These are phyloP conservation scores for Leiothrix lutea DNA, from an alignment of 2,113 vertebrate genomes.

Conservation along the genomic window DNA sequence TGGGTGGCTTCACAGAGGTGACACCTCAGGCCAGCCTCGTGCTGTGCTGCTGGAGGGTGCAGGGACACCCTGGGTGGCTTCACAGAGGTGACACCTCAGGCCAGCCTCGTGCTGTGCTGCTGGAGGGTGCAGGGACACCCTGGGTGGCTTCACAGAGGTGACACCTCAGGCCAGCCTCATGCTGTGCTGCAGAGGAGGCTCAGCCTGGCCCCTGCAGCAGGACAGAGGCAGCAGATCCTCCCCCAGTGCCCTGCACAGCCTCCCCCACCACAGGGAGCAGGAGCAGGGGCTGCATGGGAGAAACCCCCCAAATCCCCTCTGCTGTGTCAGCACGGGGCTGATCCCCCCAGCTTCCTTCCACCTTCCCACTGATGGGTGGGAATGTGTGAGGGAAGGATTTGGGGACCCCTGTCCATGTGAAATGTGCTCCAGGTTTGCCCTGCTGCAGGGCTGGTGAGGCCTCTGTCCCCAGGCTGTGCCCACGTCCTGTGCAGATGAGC, in stretches of 20 bases:
- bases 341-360: not conserved
- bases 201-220: not conserved
- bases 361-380: not conserved
- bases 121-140: not conserved
- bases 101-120: not conserved
- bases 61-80: not conserved
- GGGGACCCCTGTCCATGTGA: accelerated
- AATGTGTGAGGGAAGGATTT: not conserved
- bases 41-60: not conserved
- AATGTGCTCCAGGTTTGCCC: not conserved
- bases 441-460: not conserved
- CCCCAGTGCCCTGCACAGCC: not conserved
- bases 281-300: accelerated
- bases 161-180: not conserved
- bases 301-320: not conserved
- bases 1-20: not conserved
- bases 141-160: not conserved
- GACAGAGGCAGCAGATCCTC: not conserved
- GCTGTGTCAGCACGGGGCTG: not conserved
- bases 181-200: not conserved
- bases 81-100: not conserved
- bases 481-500: not conserved
- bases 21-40: not conserved
- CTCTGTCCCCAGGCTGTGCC: not conserved
- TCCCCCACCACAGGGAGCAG: not conserved